Conservation (phyloP, 2,888 invertebrate genomes). For the Leucophenga maculata region DNA sequence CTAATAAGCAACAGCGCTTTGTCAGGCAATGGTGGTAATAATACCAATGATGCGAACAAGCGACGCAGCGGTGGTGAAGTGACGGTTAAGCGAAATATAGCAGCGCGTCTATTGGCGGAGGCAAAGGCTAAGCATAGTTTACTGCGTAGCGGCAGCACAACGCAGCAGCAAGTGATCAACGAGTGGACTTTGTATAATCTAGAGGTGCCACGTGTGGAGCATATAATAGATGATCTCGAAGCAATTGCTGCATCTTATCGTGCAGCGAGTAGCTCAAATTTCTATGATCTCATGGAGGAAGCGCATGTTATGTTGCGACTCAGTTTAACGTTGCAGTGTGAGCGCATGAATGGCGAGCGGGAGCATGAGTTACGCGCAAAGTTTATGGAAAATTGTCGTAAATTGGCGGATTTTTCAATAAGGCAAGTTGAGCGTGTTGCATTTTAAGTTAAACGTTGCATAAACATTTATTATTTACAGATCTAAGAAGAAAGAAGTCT, state of each 20-base stretch:
- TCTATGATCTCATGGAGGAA: slow-evolving; percentile 82
- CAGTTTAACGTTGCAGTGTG: slow-evolving; percentile 64
- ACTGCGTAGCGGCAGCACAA: slow-evolving; percentile 50
- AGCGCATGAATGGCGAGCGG: slow-evolving; percentile 52
- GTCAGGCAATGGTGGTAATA: slow-evolving; percentile 46
- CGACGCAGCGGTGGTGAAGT: slow-evolving; percentile 43
- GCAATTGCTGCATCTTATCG: slow-evolving; percentile 79
- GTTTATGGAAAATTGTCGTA: slow-evolving; percentile 67
- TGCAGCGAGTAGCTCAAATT: slow-evolving; percentile 78
- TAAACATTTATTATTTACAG: slow-evolving; percentile 43
- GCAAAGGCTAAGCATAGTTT: slow-evolving; percentile 67
- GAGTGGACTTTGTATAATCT: slow-evolving; percentile 84
- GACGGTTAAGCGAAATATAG: slow-evolving; percentile 62
- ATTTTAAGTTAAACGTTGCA: not conserved
- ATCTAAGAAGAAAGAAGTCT: slow-evolving; percentile 69
- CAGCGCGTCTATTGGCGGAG: slow-evolving; percentile 63
- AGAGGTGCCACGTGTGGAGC: slow-evolving; percentile 77
- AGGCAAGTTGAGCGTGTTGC: slow-evolving; percentile 46
- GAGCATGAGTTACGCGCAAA: slow-evolving; percentile 58
- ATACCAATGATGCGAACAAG: slow-evolving; percentile 41
- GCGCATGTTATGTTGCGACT: slow-evolving; percentile 79
- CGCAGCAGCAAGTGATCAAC: slow-evolving; percentile 51
- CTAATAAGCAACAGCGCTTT: slow-evolving; percentile 66
- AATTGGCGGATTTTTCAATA: slow-evolving; percentile 70
- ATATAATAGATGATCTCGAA: slow-evolving; percentile 80